These are phyloP conservation scores for Melanargia galathea DNA, from an alignment of 2,888 invertebrate genomes.

Conservation along the genomic window DNA sequence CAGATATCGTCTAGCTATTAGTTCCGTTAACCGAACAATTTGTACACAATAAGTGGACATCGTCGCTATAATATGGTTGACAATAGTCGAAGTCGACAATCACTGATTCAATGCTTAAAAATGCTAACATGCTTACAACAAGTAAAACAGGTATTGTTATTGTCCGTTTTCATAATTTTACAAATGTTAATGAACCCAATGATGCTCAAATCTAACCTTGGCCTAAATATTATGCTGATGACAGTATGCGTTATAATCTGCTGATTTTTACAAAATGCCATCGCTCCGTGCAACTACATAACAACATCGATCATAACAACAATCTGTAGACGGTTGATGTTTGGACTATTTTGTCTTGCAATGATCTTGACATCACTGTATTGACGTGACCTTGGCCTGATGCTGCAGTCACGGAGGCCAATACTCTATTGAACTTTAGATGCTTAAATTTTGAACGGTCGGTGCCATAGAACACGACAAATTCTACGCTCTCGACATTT, in stretches of 20 bases:
- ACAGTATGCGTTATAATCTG: background rate
- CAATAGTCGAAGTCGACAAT: conserved; percentile 62
- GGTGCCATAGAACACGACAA: no score
- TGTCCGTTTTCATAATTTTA: background rate
- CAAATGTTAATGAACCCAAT: background rate
- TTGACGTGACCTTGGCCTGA: background rate
- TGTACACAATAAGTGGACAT: conserved; percentile 76
- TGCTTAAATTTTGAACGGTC: no score
- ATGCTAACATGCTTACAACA: conserved; percentile 31
- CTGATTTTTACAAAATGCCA: no score
- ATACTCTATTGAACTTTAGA: no score
- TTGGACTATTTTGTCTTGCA: background rate
- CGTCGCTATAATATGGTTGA: conserved; percentile 60
- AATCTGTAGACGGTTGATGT: background rate
- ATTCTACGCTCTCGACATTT: no score
- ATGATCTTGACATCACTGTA: background rate
- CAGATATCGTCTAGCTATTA: background rate
- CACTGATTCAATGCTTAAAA: conserved; percentile 45
- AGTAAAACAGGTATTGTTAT: conserved; percentile 8
- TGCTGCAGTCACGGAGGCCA: background rate
- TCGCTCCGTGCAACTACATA: background rate
- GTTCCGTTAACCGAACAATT: conserved; percentile 59
- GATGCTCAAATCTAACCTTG: background rate
- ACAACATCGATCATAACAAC: no score
- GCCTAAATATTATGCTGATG: background rate